Evolutionary conservation across 2,797 vertebrate genomes (phyloP).

Genomic region (Calcarius lapponicus): DNA sequence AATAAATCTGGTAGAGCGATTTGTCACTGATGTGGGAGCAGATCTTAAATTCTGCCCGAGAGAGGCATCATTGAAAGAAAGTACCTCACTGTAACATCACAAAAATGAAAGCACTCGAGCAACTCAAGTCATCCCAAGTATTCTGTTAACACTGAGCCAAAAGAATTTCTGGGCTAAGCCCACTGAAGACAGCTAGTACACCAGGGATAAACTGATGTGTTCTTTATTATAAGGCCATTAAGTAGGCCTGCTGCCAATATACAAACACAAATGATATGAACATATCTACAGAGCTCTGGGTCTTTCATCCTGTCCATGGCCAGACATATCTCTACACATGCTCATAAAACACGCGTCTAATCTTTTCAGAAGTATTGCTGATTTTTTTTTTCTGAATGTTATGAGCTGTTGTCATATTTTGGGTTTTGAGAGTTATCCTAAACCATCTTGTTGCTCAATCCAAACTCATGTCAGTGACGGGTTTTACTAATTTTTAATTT

Average conservation of each 20-base stretch:
- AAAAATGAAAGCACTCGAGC: neutral
- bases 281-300: neutral
- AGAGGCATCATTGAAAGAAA: neutral
- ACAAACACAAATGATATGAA: neutral
- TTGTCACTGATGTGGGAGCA: fast-evolving
- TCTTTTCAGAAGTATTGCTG: neutral
- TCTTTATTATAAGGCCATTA: neutral
- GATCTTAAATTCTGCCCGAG: neutral
- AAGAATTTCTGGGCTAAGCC: neutral
- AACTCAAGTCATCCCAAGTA: neutral
- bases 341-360: neutral
- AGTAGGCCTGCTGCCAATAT: neutral
- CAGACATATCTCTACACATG: neutral
- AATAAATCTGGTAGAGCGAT: neutral
- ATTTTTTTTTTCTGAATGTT: neutral
- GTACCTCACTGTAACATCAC: neutral
- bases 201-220: neutral
- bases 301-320: neutral
- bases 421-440: neutral
- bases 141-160: slow-evolving; percentile 20
- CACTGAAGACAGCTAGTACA: neutral
- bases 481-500: neutral
- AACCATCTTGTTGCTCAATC: neutral
- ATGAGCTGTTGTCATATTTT: neutral
- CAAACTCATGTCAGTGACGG: neutral